Base-by-base conservation (phyloP, 2,888 invertebrate species). In the Drosophila engyochracea region DNA sequence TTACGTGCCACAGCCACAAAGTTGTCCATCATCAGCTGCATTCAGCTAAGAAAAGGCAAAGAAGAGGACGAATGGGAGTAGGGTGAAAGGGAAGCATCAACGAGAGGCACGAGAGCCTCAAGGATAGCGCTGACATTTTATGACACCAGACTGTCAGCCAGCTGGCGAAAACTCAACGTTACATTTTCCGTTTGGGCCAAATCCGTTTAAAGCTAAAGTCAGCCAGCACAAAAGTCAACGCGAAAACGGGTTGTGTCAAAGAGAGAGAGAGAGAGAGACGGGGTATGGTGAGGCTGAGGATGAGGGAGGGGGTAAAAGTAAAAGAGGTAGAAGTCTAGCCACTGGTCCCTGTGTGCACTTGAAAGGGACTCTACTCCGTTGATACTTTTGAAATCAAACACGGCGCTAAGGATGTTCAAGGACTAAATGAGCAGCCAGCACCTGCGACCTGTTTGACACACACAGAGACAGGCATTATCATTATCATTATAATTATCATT, bases 341-440 rank as follows among this genome's bases (percentile, higher is more conserved):
- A 54, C 58, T 72, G 74, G 37, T 19, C 55, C 67, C 63, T 55
- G 19, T 55, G 75, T 65, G 69, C 81, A 86, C 86, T 89, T 88
- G 76, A 84, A 83, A 84, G 82, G 72, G 81, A 74, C 84, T 74
- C 70, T 81, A 81, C 74, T 41, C 41, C 22, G 58, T 44, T 81
- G 91, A 90, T 91, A 90, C 91, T 91, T 91, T 90, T 91, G 91
- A 90, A 91, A 91, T 89, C 84, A 81, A 88, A 91, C 78, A 85
- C 90, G 88, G 59, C 70, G 70, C 67, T 54, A 68, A 70, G 71
- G 59, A 67, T 70, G 70, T 64, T 67, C 7, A 39, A 70, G 73
- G 44, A 47, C 65, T 71, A 79, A 83, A 79, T 75, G 77, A 83
- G 44, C 58, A 58, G 39, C 73, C 76, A 76, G 59, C 79, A 67